phyloP scores from a whole-genome alignment of 2,113 vertebrate genomes.

The Labeo catla region DNA sequence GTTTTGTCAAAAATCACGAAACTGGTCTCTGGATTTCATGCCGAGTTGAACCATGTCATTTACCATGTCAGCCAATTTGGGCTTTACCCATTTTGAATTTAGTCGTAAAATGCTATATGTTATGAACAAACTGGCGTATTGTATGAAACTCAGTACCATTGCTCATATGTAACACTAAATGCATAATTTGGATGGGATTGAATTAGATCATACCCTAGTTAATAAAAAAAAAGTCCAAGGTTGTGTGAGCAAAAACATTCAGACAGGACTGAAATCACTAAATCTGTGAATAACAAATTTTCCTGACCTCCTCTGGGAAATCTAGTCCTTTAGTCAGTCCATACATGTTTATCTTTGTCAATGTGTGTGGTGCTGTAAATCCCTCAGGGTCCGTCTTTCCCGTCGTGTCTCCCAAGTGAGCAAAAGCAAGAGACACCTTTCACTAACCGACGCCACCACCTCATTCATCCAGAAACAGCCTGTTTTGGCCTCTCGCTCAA shows the following conservation, averaged over 20 bases:
- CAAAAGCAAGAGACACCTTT: not conserved
- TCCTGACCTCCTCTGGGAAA: not conserved
- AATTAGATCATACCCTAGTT: too few species aligned
- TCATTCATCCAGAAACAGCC: slow-evolving; percentile 4
- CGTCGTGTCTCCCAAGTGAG: not conserved
- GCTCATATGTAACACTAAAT: too few species aligned
- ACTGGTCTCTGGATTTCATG: too few species aligned
- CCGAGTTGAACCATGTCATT: too few species aligned
- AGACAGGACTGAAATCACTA: not conserved
- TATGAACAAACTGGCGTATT: too few species aligned
- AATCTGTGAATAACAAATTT: not conserved
- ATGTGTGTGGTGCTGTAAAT: not conserved
- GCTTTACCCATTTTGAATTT: too few species aligned
- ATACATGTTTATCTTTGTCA: not conserved
- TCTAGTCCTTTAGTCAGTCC: not conserved
- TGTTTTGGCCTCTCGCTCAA: not conserved
- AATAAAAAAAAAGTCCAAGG: too few species aligned
- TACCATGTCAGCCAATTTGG: too few species aligned
- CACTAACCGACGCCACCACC: not conserved
- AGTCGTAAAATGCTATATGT: too few species aligned
- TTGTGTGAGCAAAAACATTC: not conserved
- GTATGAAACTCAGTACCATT: too few species aligned
- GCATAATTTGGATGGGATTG: too few species aligned
- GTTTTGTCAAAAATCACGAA: too few species aligned
- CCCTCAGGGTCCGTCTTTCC: not conserved